Base-by-base conservation (phyloP, 2,113 vertebrate species). In the Lanius ludovicianus region DNA sequence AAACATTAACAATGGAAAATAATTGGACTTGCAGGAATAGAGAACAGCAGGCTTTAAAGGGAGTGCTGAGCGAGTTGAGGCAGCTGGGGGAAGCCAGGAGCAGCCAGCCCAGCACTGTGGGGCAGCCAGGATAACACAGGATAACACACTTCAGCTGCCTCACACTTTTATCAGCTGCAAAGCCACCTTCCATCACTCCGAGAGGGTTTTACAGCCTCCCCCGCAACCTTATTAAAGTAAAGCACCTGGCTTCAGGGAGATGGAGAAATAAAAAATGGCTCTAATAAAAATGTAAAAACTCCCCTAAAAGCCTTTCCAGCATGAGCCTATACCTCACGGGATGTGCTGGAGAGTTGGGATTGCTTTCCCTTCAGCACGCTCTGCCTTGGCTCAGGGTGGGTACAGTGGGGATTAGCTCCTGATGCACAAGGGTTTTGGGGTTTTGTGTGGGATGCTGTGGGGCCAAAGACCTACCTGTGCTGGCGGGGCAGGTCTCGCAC, bases 401-500 rank as follows among this genome's bases (percentile, higher is more conserved):
- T 12, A 25, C 0, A 0, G 10, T 8, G 28, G 42, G 46, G 42
- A 53, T 13, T 8, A 1, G 59, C 24, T 63, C 30, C 9, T 13
- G 37, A 15, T 11, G 39, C 33, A 85, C 0, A 0, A 80, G 33
- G 20, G 39, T 2, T 69, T 69, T 10, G 75, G 69, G 60, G 53
- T n/a, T 65, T 74, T 13, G 25, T 7, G 1, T 0, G 53, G 28
- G 5, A 27, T 31, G 49, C 42, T 31, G 13, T 1, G 17, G n/a
- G 71, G 37, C 0, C 1, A 10, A 27, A 55, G 81, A 83, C 86
- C 28, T 88, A 99, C 99, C 99, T 96, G 98, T 97, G 35, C 98
- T 96, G 7, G 96, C n/a, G 0, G 99, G 98, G 87, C 99, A 99
- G 13, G 95, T 75, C 73, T 98, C 98, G 2, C 99, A 99, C 11